Base-by-base conservation (phyloP, 2,797 vertebrate genomes). In the Acridotheres tristis region DNA sequence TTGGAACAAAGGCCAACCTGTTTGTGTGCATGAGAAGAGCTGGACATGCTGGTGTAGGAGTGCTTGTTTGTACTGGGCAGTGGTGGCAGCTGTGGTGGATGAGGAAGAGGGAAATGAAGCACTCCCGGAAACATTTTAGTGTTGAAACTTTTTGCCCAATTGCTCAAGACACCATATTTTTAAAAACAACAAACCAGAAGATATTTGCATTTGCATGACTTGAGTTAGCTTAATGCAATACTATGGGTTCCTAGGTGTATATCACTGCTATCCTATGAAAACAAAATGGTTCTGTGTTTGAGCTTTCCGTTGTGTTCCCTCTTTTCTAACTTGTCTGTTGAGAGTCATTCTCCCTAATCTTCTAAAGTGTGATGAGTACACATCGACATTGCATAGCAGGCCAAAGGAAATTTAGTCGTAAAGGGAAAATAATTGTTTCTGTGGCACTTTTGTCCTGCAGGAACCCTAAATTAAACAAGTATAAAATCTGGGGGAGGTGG, bases 11-110 rank as follows among this genome's bases (percentile, higher is more conserved):
- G 40, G 42, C 73, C 38, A 62, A 1, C 36, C 43, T 84, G 17
- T 30, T 22, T 10, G 2, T 29, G 7, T 32, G 17, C 0, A 0
- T 48, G 27, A 10, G n/a, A 43, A 40, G 54, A 61, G 66, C 47
- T 58, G 79, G 22, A 9, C 3, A 1, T 29, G 40, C 47, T 54
- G 54, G 27, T 25, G 11, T 75, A 71, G 18, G 30, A 54, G 27
- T 2, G 21, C 32, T 76, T 1, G 0, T 84, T 54, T 54, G 30
- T 55, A 4, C 27, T n/a, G 36, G 38, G 47, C 32, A 29, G n/a
- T 21, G 38, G 20, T 1, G 3, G 43, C n/a, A 86, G 53, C 40
- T 0, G 0, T 23, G 22, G 13, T 4, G 8, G 6, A 6, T 16
- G 34, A 32, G 85, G 34, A 32, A 47, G 21, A 50, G 17, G 20